A percentile compares a stretch with the other conserved stretches of the same genome.
These are phyloP conservation scores for Sminthopsis crassicaudata DNA, from an alignment of 2,113 vertebrate genomes.

Conservation along the genomic window DNA sequence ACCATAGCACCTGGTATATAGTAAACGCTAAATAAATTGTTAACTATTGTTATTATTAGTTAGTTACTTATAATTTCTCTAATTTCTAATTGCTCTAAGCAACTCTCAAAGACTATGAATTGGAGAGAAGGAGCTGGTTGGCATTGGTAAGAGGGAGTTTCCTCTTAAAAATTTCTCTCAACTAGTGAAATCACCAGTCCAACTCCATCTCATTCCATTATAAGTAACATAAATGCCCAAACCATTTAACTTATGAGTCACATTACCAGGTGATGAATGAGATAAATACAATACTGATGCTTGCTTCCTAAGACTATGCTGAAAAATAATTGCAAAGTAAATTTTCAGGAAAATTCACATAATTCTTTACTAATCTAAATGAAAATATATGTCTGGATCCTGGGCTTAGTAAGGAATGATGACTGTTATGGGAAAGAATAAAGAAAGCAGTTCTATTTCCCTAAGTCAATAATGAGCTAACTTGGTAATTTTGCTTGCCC, in stretches of 20 bases:
- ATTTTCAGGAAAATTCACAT: constrained; percentile 55
- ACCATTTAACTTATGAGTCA: background rate
- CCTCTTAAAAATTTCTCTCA: background rate
- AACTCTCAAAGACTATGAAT: background rate
- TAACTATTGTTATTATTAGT: background rate
- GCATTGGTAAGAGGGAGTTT: background rate
- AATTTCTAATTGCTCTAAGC: background rate
- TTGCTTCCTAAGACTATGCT: constrained; percentile 6
- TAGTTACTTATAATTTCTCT: background rate
- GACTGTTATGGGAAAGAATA: constrained; percentile 35
- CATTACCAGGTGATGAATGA: background rate
- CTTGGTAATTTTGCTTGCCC: constrained; percentile 62
- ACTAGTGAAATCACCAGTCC: background rate
- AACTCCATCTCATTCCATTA: background rate
- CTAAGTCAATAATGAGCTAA: constrained; percentile 53
- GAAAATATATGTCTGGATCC: constrained; percentile 49
- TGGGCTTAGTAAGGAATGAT: constrained; percentile 38
- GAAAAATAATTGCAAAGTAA: constrained; percentile 58
- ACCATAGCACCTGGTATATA: background rate
- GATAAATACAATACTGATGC: constrained; percentile 8
- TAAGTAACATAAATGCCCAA: constrained; percentile 31
- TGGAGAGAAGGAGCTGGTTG: background rate
- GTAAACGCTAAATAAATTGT: background rate
- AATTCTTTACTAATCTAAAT: constrained; percentile 68
- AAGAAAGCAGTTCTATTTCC: constrained; percentile 36